phyloP scores from a whole-genome alignment of 2,888 invertebrate species.

The Lagria hirta region DNA sequence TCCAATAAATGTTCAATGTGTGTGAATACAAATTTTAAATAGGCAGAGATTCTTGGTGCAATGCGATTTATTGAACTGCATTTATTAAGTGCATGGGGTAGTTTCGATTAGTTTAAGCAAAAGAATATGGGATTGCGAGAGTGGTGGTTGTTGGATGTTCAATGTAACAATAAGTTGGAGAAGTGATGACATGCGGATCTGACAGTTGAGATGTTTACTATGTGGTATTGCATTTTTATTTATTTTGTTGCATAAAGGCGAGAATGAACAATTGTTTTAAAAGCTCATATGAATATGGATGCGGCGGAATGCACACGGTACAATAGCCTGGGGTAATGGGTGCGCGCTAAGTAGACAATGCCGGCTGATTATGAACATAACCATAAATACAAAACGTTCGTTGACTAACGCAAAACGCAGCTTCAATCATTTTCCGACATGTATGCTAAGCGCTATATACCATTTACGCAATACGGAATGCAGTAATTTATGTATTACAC shows the following conservation, averaged over 20 bases:
- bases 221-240: conserved; percentile 37
- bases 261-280: conserved; percentile 53
- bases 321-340: conserved; percentile 52
- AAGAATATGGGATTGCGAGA: conserved; percentile 8
- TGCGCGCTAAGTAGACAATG: conserved; percentile 53
- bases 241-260: conserved; percentile 45
- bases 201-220: conserved; percentile 27
- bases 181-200: conserved; percentile 26
- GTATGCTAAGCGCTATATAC: conserved; percentile 40
- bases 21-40: no score
- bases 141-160: conserved; percentile 1
- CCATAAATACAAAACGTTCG: conserved; percentile 52
- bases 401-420: no score
- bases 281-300: conserved; percentile 54
- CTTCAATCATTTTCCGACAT: conserved; percentile 53
- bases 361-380: conserved; percentile 54
- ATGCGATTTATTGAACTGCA: no score
- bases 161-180: conserved; percentile 23
- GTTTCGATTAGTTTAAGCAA: conserved; percentile 20
- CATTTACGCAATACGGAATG: conserved; percentile 44
- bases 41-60: no score
- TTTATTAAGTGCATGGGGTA: no score
- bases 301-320: conserved; percentile 48
- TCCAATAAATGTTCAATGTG: no score
- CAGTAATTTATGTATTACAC: conserved; percentile 50